Conservation (phyloP, 2,113 vertebrate genomes). For the Pristiophorus japonicus region DNA sequence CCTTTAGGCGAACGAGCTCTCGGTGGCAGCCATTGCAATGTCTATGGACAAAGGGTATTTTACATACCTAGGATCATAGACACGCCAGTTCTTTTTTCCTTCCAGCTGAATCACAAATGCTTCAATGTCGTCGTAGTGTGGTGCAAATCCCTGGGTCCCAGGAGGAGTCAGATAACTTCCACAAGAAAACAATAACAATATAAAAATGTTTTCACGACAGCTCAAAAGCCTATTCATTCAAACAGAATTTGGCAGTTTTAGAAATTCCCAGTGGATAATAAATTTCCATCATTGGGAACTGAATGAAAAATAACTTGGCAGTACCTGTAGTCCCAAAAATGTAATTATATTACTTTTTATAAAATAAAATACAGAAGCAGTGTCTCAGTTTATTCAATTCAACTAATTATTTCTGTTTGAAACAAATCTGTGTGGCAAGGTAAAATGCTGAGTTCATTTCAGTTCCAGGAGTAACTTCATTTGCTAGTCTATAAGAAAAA, state of each 20-base stretch:
- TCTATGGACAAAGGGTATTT: not conserved
- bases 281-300: not conserved
- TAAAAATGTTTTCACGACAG: not conserved
- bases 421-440: not conserved
- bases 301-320: not conserved
- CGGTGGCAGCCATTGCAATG: not conserved
- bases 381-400: not conserved
- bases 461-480: not conserved
- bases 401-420: not conserved
- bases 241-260: not conserved
- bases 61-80: slow-evolving; percentile 75
- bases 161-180: slow-evolving; percentile 83
- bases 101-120: slow-evolving; percentile 93
- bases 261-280: not conserved
- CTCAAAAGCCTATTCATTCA: not conserved
- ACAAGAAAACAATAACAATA: slow-evolving; percentile 21
- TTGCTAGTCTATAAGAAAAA: not conserved
- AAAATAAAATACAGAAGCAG: not conserved
- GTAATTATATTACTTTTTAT: not conserved
- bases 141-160: slow-evolving; percentile 86
- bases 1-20: not conserved
- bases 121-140: slow-evolving; percentile 96
- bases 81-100: slow-evolving; percentile 87
- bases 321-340: not conserved
- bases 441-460: not conserved